Conservation (phyloP, 2,888 invertebrate genomes). For the Cylindroiulus punctatus region DNA sequence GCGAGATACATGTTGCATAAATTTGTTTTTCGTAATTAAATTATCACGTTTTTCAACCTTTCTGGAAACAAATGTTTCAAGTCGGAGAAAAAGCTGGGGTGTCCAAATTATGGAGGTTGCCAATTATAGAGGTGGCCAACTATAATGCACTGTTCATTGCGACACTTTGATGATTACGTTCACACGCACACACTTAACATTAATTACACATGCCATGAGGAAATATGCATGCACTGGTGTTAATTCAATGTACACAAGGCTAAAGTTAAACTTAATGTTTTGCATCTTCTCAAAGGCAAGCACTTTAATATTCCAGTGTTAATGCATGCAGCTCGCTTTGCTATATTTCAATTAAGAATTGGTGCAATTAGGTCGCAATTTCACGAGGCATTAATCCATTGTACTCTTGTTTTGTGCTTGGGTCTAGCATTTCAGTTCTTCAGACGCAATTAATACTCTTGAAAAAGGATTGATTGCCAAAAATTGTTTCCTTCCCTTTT, state of each 20-base stretch:
- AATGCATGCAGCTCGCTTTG: not conserved
- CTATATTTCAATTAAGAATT: not conserved
- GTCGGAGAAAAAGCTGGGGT: too few species aligned
- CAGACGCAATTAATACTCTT: conserved; percentile 17
- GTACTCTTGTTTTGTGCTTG: not conserved
- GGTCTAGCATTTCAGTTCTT: not conserved
- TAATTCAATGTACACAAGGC: not conserved
- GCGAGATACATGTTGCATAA: too few species aligned
- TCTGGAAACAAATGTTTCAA: too few species aligned
- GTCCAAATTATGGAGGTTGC: too few species aligned
- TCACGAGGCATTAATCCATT: not conserved
- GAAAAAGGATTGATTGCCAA: conserved; percentile 19
- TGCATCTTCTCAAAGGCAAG: not conserved
- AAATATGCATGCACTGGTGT: too few species aligned
- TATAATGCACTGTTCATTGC: too few species aligned
- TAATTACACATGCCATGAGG: too few species aligned
- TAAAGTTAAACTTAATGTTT: not conserved
- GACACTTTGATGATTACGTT: too few species aligned
- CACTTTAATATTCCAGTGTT: not conserved
- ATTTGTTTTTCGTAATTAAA: too few species aligned
- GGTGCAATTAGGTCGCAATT: not conserved
- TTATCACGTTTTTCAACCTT: too few species aligned
- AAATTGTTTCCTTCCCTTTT: conserved; percentile 33
- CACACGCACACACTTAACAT: too few species aligned
- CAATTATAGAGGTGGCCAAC: too few species aligned